Conservation (phyloP, 2,113 vertebrate species). For the Mastomys coucha region DNA sequence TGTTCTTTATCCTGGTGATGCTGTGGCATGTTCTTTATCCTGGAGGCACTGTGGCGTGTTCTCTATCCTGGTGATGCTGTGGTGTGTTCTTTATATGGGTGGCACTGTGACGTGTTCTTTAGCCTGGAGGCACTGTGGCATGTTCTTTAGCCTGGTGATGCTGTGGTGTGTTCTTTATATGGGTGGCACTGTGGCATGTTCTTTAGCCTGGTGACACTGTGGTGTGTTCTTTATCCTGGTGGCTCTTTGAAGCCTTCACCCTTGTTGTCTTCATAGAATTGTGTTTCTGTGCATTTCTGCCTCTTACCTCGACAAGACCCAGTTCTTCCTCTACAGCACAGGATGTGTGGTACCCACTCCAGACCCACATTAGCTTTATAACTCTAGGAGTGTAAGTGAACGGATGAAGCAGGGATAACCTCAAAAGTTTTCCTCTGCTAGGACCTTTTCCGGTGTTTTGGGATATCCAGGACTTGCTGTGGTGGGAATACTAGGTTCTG, state of each 20-base stretch:
- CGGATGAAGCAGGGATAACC: background rate
- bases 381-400: slow-evolving; percentile 45
- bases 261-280: background rate
- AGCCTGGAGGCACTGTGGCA: background rate
- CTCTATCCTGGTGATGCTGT: background rate
- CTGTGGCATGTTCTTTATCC: background rate
- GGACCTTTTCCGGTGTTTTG: background rate
- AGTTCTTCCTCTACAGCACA: background rate
- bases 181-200: background rate
- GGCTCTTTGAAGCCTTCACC: slow-evolving; percentile 15
- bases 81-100: too few relatives aligned
- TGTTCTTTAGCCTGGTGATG: background rate
- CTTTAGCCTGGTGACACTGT: background rate
- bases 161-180: background rate
- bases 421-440: slow-evolving; percentile 29
- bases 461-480: too few relatives aligned
- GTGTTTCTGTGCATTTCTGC: slow-evolving; percentile 60
- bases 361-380: slow-evolving; percentile 38
- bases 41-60: too few relatives aligned
- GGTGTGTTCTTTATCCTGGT: background rate
- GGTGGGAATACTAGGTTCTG: too few relatives aligned
- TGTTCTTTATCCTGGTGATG: background rate
- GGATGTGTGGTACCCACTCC: background rate
- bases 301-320: slow-evolving; percentile 24
- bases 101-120: background rate